Base-by-base conservation (phyloP, 1,140 invertebrate species). In the Zaprionus ghesquierei region DNA sequence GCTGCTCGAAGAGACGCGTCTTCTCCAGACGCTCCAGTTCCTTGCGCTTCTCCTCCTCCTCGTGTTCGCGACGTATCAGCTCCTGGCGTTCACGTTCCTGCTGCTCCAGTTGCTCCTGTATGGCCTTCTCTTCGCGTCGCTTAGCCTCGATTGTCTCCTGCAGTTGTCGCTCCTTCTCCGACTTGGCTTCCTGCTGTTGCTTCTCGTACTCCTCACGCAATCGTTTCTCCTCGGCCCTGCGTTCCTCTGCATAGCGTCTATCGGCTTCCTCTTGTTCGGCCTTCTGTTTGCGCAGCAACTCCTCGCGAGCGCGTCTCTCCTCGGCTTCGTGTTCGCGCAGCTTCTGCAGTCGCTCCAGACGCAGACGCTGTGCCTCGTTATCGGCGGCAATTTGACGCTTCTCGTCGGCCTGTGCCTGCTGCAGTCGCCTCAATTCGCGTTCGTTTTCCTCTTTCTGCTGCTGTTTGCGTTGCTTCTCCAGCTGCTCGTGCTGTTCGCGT, bases 41-140 rank as follows among this genome's bases (percentile, higher is more conserved):
- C 10, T 23, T 31, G 1, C 89, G 89, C 51, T 87, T 81, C 59
- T 91, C 87, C 31, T 91, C 90, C 41, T 91, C 90, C 49, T 89
- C 62, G 15, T 81, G 75, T 15, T 90, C 70, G 27, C 72, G 79
- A 5, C 61, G 60, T 5, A 89, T 78, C 53, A 90, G 69, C 54
- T 87, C 77, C 27, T 74, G 84, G 0, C 89, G 81, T 22, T 74
- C 73, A 13, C 70, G 71, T 35, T 91, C 89, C 56, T 90, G 81
- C 46, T 81, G 68, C 59, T 85, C 61, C 3, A 81, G 38, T 15
- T 65, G 64, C n/a, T 78, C 75, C 13, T 90, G 60, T 3, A 90
- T 60, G 29, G 56, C 70, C 38, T 80, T 61, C 9, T 91, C 70
- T 8, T 90, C 75, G 2, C 71, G 79, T 2, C 86, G 79, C 66